These are phyloP conservation scores for Pteropus rufus DNA, from an alignment of 2,797 vertebrate species.

Conservation along the genomic window DNA sequence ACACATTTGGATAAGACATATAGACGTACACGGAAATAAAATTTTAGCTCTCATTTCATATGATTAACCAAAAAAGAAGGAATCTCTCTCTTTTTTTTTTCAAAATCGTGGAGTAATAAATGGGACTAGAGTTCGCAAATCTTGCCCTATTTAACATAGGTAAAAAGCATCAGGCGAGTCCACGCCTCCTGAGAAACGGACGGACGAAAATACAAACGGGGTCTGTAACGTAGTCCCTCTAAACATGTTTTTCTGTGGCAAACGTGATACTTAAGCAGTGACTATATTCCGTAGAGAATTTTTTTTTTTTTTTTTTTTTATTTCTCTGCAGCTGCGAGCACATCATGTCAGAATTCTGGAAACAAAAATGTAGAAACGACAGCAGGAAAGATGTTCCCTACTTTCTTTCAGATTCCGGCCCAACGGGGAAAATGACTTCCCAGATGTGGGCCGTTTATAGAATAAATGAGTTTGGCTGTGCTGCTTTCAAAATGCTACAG, in stretches of 20 bases:
- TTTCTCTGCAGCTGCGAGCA: not conserved
- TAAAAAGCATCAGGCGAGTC: not conserved
- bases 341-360: not conserved
- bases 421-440: not conserved
- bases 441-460: not conserved
- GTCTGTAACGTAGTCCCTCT: not conserved
- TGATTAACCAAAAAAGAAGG: not conserved
- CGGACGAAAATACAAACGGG: not conserved
- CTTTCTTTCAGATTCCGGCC: not conserved
- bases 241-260: not conserved
- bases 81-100: too few species aligned
- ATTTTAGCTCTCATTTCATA: not conserved
- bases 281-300: not conserved
- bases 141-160: not conserved
- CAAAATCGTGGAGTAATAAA: not conserved
- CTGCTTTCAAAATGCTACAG: not conserved
- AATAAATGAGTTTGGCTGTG: not conserved
- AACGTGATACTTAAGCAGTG: not conserved
- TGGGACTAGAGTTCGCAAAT: not conserved
- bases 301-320: not conserved
- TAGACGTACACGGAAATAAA: not conserved
- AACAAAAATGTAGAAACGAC: not conserved
- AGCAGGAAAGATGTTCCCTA: not conserved
- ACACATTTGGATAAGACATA: rapidly evolving
- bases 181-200: rapidly evolving